Percentiles rank a stretch among this genome's conserved stretches.
Conservation (phyloP, 2,113 vertebrate species). For the Indri indri region DNA sequence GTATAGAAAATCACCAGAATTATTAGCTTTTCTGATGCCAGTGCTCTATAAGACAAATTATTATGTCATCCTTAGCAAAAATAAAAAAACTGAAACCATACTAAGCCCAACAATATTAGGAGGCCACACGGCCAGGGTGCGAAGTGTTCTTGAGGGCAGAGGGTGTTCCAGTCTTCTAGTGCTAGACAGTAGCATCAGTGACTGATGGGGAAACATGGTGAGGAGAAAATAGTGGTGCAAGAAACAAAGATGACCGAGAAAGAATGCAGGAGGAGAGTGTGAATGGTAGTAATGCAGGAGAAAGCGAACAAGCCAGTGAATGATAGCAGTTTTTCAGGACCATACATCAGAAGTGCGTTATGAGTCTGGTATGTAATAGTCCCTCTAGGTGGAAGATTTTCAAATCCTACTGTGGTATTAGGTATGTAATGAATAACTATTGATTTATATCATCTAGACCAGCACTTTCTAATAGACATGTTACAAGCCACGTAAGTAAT, state of each 20-base stretch:
- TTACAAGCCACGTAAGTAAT: background rate
- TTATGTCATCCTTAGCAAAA: background rate
- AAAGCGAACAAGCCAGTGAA: background rate
- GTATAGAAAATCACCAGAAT: background rate
- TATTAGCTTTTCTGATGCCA: background rate
- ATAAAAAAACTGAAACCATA: background rate
- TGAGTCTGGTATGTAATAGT: background rate
- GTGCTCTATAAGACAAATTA: background rate
- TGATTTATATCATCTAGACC: background rate
- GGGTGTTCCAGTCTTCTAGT: fast-evolving
- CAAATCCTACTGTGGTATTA: background rate
- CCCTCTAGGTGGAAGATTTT: background rate
- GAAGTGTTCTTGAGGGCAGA: background rate
- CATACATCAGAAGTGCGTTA: background rate
- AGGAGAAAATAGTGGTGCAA: background rate
- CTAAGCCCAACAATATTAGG: background rate
- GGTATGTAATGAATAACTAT: background rate
- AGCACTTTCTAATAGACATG: background rate
- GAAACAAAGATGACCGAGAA: background rate
- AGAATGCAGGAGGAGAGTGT: background rate
- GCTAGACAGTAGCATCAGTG: background rate
- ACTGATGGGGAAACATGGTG: background rate
- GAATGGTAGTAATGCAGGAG: background rate
- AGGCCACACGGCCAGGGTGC: background rate
- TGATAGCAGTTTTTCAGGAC: background rate